Evolutionary conservation across 1,140 invertebrate genomes (phyloP), one percentile per base, ranked within the genome.

Genomic region (Rhagoletis zephyria): DNA sequence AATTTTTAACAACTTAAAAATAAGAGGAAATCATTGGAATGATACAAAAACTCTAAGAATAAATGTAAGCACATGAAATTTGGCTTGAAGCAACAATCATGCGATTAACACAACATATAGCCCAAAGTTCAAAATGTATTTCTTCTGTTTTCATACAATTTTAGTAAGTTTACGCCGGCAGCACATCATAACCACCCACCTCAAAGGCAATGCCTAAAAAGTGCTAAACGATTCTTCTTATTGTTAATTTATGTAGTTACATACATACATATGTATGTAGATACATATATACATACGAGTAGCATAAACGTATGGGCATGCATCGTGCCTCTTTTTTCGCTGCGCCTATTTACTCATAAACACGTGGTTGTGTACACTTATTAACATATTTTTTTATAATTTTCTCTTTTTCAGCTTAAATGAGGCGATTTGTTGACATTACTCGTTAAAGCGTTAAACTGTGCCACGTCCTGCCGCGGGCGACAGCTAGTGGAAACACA

Each of bases 381-480:
- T 81, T 81, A 81, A 81, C 48, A 81, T 81, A 56, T 81, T 81
- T 81, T 30, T 81, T 81, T 81, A 16, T 81, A n/a, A 30, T 67
- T 19, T 67, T 40, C 74, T 56, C 48, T 51, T 81, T 81, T 81
- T 81, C 74, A 81, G 74, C 74, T 81, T 81, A 81, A 81, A 81
- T 81, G 74, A 81, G 74, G 74, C 74, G 74, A 81, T 81, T 81
- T 81, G 74, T 81, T 81, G 74, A 81, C 74, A 81, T 56, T 81
- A 81, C 74, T 81, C 74, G 74, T 81, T 81, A 81, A 81, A 81
- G 74, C 74, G 74, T 81, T 81, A 81, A 81, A 81, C 42, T 45
- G 42, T 74, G 67, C 42, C 74, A 81, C 48, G 74, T 81, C 74
- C 48, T 81, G 16, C 74, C 48, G 74, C 48, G 74, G 48, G 74